Conservation (phyloP, 1,140 invertebrate genomes). For the Ladona fulva region DNA sequence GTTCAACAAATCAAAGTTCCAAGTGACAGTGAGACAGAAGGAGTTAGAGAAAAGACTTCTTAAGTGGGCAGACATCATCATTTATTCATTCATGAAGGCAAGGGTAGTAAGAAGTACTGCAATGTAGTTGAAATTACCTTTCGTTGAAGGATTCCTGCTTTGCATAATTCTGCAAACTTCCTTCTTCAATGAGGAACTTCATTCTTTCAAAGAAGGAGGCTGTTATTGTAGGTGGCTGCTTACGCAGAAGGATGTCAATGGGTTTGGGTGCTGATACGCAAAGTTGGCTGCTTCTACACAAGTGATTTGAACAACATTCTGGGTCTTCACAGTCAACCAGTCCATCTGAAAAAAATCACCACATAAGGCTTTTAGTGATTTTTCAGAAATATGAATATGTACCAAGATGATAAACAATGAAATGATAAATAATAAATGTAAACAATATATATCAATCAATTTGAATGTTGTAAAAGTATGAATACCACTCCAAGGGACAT, state of each 20-base stretch:
- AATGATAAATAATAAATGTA: too few relatives aligned
- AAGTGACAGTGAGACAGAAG: constrained; percentile 8
- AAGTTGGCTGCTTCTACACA: constrained; percentile 75
- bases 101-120: background rate
- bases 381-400: too few relatives aligned
- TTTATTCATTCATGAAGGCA: background rate
- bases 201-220: constrained; percentile 97
- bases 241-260: constrained; percentile 83
- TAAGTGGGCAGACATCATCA: background rate
- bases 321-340: constrained; percentile 94
- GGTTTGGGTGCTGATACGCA: constrained; percentile 89
- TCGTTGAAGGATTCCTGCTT: constrained; percentile 91
- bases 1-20: background rate
- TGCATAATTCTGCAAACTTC: constrained; percentile 93
- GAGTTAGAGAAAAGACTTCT: constrained; percentile 1
- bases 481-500: too few relatives aligned
- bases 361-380: too few relatives aligned
- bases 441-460: too few relatives aligned
- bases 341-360: constrained; percentile 69
- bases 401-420: background rate
- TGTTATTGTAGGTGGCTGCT: constrained; percentile 90
- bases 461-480: too few relatives aligned
- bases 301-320: constrained; percentile 79
- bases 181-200: constrained; percentile 96
- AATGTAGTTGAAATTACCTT: constrained; percentile 59